Conservation (phyloP, 1,140 invertebrate genomes). For the Bilobella aurantiaca region DNA sequence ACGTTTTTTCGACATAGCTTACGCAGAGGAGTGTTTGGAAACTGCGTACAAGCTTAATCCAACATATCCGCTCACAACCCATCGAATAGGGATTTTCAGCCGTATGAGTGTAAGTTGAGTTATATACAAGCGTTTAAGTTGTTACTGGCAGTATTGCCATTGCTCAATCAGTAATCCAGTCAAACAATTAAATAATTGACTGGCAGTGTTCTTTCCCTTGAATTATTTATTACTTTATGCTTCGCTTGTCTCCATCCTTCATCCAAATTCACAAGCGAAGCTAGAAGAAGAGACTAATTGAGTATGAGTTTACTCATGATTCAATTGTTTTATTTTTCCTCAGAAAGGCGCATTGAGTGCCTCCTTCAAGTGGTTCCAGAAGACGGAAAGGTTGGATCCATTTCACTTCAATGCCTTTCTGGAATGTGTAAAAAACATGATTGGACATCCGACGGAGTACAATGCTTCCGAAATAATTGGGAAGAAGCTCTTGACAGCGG, state of each 20-base stretch:
- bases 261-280: no score
- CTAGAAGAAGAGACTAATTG: no score
- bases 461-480: conserved; percentile 1
- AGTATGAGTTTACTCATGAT: no score
- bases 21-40: conserved; percentile 4
- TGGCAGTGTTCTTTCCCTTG: no score
- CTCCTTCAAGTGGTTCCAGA: conserved; percentile 25
- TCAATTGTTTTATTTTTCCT: neutral
- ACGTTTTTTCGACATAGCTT: conserved; percentile 18
- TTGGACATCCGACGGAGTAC: neutral
- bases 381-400: conserved; percentile 14
- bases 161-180: no score
- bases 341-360: conserved; percentile 4
- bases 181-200: no score
- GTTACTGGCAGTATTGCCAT: no score
- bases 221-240: no score
- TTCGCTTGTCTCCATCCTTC: no score
- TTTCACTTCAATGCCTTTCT: conserved; percentile 22
- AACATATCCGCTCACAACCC: conserved; percentile 20
- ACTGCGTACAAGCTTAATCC: conserved; percentile 23
- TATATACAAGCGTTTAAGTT: no score
- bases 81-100: conserved; percentile 23
- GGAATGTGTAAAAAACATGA: conserved; percentile 20
- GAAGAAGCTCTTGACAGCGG: neutral
- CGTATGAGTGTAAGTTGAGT: conserved; percentile 29